Evolutionary conservation across 2,113 vertebrate genomes (phyloP), one percentile per base, ranked within the genome.

Genomic region (Bettongia penicillata): DNA sequence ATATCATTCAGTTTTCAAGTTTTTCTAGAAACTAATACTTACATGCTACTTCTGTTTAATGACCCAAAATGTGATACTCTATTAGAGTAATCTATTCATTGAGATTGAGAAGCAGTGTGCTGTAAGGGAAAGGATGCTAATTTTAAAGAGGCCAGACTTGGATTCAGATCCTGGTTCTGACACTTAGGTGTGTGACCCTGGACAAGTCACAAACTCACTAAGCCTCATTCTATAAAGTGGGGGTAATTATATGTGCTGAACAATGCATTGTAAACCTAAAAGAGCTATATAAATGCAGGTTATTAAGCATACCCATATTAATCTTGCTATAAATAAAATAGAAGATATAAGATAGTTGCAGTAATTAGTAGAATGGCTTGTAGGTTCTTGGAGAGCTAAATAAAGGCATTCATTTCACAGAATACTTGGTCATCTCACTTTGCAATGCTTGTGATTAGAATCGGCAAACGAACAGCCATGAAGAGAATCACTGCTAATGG

Each of bases 371-470:
- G 68, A 84, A 84, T 84, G 68, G 6, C 68, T 84, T 84, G 68
- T 84, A 84, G 68, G 68, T 84, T 84, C 68, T 84, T 84, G 68
- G n/a, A 84, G 68, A 84, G 68, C 68, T 84, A 84, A 84, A 84
- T 84, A 84, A 84, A 84, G 68, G n/a, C 12, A 23, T 23, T 84
- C n/a, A 84, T 84, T 84, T 84, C 68, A 84, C 68, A 84, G 68
- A 84, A 23, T 84, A 22, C n/a, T 84, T 84, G 68, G n/a, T 84
- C 68, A 84, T 84, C 68, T 84, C 68, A 43, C 68, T 84, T 84
- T 84, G 68, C 68, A 84, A 43, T 84, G 37, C 68, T 43, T 84
- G 19, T 84, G 68, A 84, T 84, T 84, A 43, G 68, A 84, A 84
- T 84, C 7, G n/a, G 68, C 68, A 84, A 84, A 84, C 68, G 6